phyloP scores from a whole-genome alignment of 2,113 vertebrate genomes.

The Myxocyprinus asiaticus region DNA sequence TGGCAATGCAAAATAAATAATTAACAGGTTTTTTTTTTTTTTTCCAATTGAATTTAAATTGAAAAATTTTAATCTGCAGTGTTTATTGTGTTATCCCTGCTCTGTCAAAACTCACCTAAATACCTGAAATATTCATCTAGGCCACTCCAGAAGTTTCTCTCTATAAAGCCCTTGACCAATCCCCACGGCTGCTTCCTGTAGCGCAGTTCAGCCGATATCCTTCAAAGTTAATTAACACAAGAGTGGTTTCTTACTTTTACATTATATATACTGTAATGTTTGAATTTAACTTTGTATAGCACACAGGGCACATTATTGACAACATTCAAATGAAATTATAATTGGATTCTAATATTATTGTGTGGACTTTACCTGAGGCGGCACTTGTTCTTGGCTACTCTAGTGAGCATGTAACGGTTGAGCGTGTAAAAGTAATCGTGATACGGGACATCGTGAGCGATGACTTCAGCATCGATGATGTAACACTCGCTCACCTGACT shows the following conservation, averaged over 20 bases:
- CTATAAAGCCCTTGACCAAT: constrained; percentile 95
- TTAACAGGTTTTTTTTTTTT: too few relatives aligned
- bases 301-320: too few relatives aligned
- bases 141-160: constrained; percentile 99
- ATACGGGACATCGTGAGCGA: constrained; percentile 96
- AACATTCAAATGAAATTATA: too few relatives aligned
- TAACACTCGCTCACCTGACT: constrained; percentile 98
- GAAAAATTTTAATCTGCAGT: too few relatives aligned
- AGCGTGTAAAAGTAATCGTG: constrained; percentile 99
- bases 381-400: constrained; percentile 96
- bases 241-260: too few relatives aligned
- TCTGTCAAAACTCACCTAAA: constrained; percentile 81
- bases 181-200: constrained; percentile 99
- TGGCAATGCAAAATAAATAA: too few relatives aligned
- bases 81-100: too few relatives aligned
- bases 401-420: constrained; percentile 96
- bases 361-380: constrained; percentile 69
- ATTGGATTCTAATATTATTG: too few relatives aligned
- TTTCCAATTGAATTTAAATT: constrained; percentile 79
- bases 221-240: constrained; percentile 53
- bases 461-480: constrained; percentile 94
- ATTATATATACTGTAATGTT: too few relatives aligned
- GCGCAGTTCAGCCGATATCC: constrained; percentile 94
- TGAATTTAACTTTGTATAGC: too few relatives aligned
- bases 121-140: constrained; percentile 96